Evolutionary conservation across 2,888 invertebrate species (phyloP), one percentile per base, ranked within the genome.

Genomic region (Drymonia ruficornis): DNA sequence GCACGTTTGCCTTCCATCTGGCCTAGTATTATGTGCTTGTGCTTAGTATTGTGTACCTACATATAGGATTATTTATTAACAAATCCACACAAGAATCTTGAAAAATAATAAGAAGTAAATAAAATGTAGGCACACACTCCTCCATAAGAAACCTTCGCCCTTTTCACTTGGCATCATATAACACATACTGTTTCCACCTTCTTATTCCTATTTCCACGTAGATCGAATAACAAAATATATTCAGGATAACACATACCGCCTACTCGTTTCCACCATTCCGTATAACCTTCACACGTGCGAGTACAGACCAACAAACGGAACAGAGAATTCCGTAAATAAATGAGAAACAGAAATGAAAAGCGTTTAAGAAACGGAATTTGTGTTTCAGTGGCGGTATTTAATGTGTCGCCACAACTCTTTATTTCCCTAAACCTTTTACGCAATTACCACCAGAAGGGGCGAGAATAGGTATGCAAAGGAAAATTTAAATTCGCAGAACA

Each of bases 321-420:
- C 42, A 16, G 16, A 19, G 49, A 53, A 49, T 61, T 65, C 36
- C 18, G 15, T 1, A 11, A 7, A 49, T 54, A 58, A 65, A 67
- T 62, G 42, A 18, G 15, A 2, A 55, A 42, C 45, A 46, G 55
- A 53, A 67, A 67, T 61, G 48, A 58, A 66, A 56, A 59, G 29
- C 58, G 43, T 53, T 47, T 46, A 60, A 60, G 58, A 55, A 50
- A 40, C 54, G 58, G 57, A 55, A 69, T 64, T 59, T 49, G 46
- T 61, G 53, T 68, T 65, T 63, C 52, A 52, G 50, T 58, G 40
- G 56, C 48, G 53, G 63, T 55, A 66, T 68, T 66, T 64, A 66
- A 61, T 62, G 58, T 68, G 66, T 64, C 69, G 64, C 61, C 61
- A 52, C 61, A 64, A 63, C 56, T 56, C 61, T 60, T 68, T 57